Evolutionary conservation across 2,888 invertebrate genomes (phyloP), one percentile per base, ranked within the genome.

Genomic region (Ichneumoninae sp.): DNA sequence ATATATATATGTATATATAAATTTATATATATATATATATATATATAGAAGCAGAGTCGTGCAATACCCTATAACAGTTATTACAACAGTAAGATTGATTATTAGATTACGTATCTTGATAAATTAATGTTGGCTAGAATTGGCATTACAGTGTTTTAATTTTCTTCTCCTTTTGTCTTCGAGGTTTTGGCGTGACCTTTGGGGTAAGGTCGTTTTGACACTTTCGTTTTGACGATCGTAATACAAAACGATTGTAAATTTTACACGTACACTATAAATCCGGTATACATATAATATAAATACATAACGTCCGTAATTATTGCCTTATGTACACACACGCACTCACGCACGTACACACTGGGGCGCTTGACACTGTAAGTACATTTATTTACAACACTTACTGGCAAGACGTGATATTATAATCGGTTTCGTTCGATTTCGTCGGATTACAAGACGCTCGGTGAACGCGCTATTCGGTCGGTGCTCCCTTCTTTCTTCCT

Each of bases 311-410:
- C 74, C 78, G 73, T 84, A 80, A 86, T 86, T 75, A 79, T 86
- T 89, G 89, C 92, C 91, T 93, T 81, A 75, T 85, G 90, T 93
- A 93, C 93, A 93, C 92, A 92, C 92, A 92, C 91, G 75, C 71
- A 87, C 82, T 83, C 84, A 77, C 83, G 81, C 80, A 81, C 83
- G 77, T 76, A 87, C 83, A 84, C 87, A 84, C 73, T 89, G 91
- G 90, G 91, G 91, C 91, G 91, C 91, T 93, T 91, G 91, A 92
- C 92, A 93, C 93, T 93, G 93, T 93, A 94, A 93, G 93, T 94
- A 94, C 93, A 93, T 91, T 92, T 94, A 94, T 94, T 93, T 93
- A 93, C 93, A 93, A 93, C 93, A 93, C 93, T 92, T 90, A 91
- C 91, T 90, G 89, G 89, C 91, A 92, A 92, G 92, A 89, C 87